These are phyloP conservation scores for Callipepla squamata DNA, from an alignment of 2,113 vertebrate species.

Conservation along the genomic window DNA sequence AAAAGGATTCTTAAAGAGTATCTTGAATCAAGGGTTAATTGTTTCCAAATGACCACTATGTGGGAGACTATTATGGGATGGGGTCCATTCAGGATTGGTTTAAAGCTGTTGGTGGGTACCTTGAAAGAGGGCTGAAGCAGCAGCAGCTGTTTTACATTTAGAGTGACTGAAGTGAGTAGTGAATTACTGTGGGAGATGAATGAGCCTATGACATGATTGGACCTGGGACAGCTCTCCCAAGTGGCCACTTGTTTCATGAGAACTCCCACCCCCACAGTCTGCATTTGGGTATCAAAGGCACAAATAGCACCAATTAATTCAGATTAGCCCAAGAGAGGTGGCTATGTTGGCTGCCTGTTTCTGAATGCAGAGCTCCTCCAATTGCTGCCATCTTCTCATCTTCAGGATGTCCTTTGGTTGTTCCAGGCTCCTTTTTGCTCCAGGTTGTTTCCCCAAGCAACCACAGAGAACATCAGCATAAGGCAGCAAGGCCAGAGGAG, in stretches of 20 bases:
- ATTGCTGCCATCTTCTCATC: neutral
- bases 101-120: slow-evolving; percentile 57
- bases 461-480: rapidly evolving
- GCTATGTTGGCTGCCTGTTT: slow-evolving; percentile 15
- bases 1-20: slow-evolving; percentile 27
- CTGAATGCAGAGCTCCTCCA: neutral
- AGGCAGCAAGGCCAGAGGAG: neutral
- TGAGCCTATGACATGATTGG: slow-evolving; percentile 64
- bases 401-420: neutral
- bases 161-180: slow-evolving; percentile 63
- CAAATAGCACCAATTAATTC: slow-evolving; percentile 72
- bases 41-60: slow-evolving; percentile 68
- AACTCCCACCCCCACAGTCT: slow-evolving; percentile 51
- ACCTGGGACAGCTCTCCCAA: slow-evolving; percentile 61
- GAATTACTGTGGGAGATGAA: slow-evolving; percentile 59
- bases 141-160: slow-evolving; percentile 67
- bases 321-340: slow-evolving; percentile 28
- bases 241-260: slow-evolving; percentile 73
- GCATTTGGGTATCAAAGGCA: slow-evolving; percentile 62
- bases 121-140: slow-evolving; percentile 54
- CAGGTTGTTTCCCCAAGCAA: neutral
- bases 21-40: slow-evolving; percentile 59
- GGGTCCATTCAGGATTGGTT: slow-evolving; percentile 27
- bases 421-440: neutral
- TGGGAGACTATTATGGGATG: slow-evolving; percentile 48